Conservation (phyloP, 2,888 invertebrate species). For the Ochropleura leucogaster region DNA sequence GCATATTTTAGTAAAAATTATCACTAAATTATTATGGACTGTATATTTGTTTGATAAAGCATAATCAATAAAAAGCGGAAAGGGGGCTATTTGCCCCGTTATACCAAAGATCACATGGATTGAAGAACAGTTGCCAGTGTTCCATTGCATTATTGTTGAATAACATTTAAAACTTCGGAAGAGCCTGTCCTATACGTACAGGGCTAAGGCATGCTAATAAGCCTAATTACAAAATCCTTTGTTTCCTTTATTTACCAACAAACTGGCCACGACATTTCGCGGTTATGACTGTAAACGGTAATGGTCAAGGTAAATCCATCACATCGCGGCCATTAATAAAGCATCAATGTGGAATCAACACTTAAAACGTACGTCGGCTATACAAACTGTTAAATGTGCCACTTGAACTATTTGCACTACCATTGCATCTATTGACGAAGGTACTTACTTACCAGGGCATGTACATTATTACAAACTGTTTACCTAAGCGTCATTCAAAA, state of each 20-base stretch:
- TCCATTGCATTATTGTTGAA: background rate
- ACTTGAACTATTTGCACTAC: conserved; percentile 46
- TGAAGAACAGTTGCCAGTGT: background rate
- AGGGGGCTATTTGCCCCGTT: background rate
- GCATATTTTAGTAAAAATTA: background rate
- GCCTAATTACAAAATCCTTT: background rate
- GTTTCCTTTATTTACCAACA: background rate
- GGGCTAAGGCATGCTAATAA: background rate
- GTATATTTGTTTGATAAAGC: too few species aligned
- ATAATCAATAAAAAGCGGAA: background rate
- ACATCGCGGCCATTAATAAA: conserved; percentile 1
- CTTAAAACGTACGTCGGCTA: conserved; percentile 6
- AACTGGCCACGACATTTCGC: background rate
- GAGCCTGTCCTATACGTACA: background rate
- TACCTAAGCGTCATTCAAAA: conserved; percentile 16
- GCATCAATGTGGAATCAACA: conserved; percentile 1
- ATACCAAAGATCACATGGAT: background rate
- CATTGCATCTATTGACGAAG: conserved; percentile 43
- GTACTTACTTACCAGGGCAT: conserved; percentile 43
- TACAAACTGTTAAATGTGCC: conserved; percentile 19
- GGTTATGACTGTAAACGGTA: background rate
- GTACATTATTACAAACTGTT: conserved; percentile 37
- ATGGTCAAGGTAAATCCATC: conserved; percentile 19
- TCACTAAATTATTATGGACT: too few species aligned
- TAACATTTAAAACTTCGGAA: background rate